These are phyloP conservation scores for Anoplopoma fimbria DNA, from an alignment of 2,113 vertebrate genomes.

Conservation along the genomic window DNA sequence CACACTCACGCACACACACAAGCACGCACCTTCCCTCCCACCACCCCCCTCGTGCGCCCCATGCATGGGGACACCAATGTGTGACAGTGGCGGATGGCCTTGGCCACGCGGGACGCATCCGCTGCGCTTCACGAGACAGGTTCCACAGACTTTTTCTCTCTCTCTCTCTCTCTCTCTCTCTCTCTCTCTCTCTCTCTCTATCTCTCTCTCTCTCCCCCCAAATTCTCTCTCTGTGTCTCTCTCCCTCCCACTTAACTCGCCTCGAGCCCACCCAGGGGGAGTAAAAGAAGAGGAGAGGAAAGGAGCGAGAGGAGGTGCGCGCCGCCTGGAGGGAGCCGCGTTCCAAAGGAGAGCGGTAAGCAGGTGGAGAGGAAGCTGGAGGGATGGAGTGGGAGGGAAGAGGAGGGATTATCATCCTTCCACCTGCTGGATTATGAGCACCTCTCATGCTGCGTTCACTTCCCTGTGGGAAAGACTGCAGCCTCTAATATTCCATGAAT, in stretches of 20 bases:
- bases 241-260: constrained; percentile 36
- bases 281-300: constrained; percentile 47
- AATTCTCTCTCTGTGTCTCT: constrained; percentile 6
- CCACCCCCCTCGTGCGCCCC: constrained; percentile 72
- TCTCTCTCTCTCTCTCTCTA: neutral
- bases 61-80: constrained; percentile 65
- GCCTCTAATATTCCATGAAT: constrained; percentile 3
- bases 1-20: neutral
- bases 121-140: constrained; percentile 75
- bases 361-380: constrained; percentile 69
- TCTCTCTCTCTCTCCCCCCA: constrained; percentile 6
- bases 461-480: constrained; percentile 51
- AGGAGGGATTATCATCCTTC: constrained; percentile 73
- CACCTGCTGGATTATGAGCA: constrained; percentile 72
- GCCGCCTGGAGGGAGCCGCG: constrained; percentile 64
- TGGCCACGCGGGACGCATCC: constrained; percentile 81
- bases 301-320: constrained; percentile 30
- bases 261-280: constrained; percentile 72
- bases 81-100: constrained; percentile 84
- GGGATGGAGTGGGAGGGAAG: constrained; percentile 75
- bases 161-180: constrained; percentile 26
- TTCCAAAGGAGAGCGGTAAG: constrained; percentile 80
- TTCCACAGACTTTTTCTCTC: constrained; percentile 56
- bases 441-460: constrained; percentile 66
- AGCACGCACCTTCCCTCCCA: neutral